These are phyloP conservation scores for Pseudopipra pipra DNA, from an alignment of 2,113 vertebrate genomes.

Conservation along the genomic window DNA sequence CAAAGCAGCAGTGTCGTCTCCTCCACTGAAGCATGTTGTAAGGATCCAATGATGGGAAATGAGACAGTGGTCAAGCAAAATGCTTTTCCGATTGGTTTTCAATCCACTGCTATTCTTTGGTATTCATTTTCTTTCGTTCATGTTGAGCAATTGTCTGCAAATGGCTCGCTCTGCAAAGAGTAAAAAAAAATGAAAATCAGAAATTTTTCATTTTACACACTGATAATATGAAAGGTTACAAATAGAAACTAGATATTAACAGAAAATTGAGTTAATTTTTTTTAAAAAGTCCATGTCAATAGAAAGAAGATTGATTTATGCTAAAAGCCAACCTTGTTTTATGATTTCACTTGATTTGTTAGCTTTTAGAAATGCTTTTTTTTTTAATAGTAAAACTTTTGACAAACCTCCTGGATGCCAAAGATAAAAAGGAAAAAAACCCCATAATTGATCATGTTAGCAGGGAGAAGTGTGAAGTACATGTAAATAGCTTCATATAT, in stretches of 20 bases:
- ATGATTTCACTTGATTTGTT: neutral
- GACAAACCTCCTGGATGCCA: neutral
- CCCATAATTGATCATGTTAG: neutral
- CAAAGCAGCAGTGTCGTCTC: constrained; percentile 88
- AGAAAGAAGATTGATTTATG: neutral
- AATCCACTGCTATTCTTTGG: constrained; percentile 64
- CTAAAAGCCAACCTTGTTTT: neutral
- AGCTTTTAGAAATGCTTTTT: neutral
- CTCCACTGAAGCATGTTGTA: constrained; percentile 93
- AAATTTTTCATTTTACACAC: neutral
- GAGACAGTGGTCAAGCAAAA: neutral
- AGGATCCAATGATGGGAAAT: constrained; percentile 39
- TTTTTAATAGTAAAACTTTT: neutral
- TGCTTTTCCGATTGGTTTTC: neutral
- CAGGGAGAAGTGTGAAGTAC: neutral
- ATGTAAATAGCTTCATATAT: neutral
- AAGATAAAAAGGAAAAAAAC: neutral
- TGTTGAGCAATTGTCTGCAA: neutral
- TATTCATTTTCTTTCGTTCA: constrained; percentile 58
- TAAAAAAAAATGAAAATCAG: neutral
- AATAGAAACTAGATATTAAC: neutral
- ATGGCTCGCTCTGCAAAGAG: constrained; percentile 52
- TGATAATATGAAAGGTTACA: neutral
- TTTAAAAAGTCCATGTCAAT: neutral
- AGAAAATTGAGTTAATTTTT: neutral